A percentile compares a stretch with the other conserved stretches of the same genome.
Conservation (phyloP, 1,140 invertebrate species). For the Hypothenemus hampei region DNA sequence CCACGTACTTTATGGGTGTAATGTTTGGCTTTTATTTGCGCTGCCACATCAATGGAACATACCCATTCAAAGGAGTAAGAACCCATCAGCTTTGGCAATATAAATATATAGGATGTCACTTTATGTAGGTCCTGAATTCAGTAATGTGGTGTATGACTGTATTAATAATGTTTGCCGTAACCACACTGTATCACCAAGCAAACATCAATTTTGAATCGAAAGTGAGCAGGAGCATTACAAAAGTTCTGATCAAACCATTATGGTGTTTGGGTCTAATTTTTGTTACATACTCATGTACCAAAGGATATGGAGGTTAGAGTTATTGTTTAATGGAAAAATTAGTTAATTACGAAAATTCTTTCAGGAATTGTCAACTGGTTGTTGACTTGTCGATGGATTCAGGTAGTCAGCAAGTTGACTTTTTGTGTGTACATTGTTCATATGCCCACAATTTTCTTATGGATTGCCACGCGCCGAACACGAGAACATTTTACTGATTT, state of each 20-base stretch:
- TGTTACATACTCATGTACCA: slow-evolving; percentile 34
- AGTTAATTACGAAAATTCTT: slow-evolving; percentile 12
- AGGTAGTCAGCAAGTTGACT: slow-evolving; percentile 32
- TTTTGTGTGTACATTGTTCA: slow-evolving; percentile 37
- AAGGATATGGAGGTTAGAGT: slow-evolving; percentile 34
- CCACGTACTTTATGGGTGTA: slow-evolving; percentile 35
- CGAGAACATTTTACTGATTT: slow-evolving; percentile 18
- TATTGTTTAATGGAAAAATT: not conserved
- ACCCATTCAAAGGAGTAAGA: slow-evolving; percentile 2
- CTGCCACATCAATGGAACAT: slow-evolving; percentile 21
- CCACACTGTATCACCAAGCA: slow-evolving; percentile 24
- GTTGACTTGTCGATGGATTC: slow-evolving; percentile 29
- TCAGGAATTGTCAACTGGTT: slow-evolving; percentile 34
- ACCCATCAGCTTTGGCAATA: too few species aligned
- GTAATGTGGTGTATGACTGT: slow-evolving; percentile 28
- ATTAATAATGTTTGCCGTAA: slow-evolving; percentile 16
- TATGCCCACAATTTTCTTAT: slow-evolving; percentile 15
- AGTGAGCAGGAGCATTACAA: slow-evolving; percentile 12
- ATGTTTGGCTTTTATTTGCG: slow-evolving; percentile 28
- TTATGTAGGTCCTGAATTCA: slow-evolving; percentile 23
- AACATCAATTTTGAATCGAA: slow-evolving; percentile 13
- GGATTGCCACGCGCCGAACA: slow-evolving; percentile 9
- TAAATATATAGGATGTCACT: not conserved
- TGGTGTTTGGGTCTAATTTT: slow-evolving; percentile 35
- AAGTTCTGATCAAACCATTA: slow-evolving; percentile 30